phyloP scores from a whole-genome alignment of 2,113 vertebrate genomes.

The Neoarius graeffei region DNA sequence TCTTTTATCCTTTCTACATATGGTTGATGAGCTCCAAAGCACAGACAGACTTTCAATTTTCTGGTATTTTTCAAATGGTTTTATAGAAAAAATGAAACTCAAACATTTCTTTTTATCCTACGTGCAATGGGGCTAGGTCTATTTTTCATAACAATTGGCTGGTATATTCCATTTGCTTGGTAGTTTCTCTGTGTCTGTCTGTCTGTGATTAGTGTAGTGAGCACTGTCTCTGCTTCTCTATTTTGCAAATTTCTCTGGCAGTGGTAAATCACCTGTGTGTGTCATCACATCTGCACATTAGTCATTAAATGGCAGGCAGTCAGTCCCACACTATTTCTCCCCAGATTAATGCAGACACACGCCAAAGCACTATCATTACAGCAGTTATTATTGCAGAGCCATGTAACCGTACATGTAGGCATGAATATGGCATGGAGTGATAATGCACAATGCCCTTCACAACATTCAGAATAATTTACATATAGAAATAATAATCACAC shows the following conservation, averaged over 20 bases:
- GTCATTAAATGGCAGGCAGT: constrained; percentile 43
- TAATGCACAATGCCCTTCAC: background rate
- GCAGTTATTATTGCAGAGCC: constrained; percentile 15
- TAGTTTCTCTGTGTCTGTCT: constrained; percentile 31
- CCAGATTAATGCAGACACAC: constrained; percentile 20
- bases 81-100: constrained; percentile 26
- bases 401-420: background rate
- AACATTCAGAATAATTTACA: background rate
- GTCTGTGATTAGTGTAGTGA: constrained; percentile 36
- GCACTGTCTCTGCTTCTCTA: constrained; percentile 15
- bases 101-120: background rate
- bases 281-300: constrained; percentile 49
- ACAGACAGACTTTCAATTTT: constrained; percentile 30
- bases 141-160: constrained; percentile 40
- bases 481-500: background rate
- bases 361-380: constrained; percentile 22
- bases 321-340: constrained; percentile 33
- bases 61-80: constrained; percentile 40
- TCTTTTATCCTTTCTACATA: constrained; percentile 6
- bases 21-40: constrained; percentile 4
- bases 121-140: constrained; percentile 21
- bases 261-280: constrained; percentile 40
- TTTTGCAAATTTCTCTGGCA: constrained; percentile 26
- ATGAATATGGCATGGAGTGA: background rate
- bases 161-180: constrained; percentile 44